phyloP scores from a whole-genome alignment of 2,797 vertebrate species.

The Atherinosoma microstoma region DNA sequence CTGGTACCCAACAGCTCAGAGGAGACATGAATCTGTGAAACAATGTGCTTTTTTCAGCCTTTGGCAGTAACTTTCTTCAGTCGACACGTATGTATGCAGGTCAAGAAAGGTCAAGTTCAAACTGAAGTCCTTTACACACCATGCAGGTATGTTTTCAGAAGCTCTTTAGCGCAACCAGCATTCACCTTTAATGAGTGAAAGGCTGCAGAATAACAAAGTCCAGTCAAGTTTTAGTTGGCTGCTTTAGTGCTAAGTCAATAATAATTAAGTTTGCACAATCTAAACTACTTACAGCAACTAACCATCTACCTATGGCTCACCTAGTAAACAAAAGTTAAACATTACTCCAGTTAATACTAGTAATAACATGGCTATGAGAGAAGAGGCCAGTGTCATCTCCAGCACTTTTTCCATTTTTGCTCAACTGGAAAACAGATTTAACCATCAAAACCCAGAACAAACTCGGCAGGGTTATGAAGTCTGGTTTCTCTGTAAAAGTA shows the following conservation, averaged over 20 bases:
- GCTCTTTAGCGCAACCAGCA: not conserved
- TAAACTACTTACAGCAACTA: slow-evolving; percentile 74
- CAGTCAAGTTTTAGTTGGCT: slow-evolving; percentile 8
- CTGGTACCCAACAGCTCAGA: not conserved
- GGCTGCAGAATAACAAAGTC: slow-evolving; percentile 23
- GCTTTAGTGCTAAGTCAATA: slow-evolving; percentile 62
- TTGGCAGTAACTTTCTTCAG: slow-evolving; percentile 43
- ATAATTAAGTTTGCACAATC: slow-evolving; percentile 50
- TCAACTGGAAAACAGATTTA: slow-evolving; percentile 26
- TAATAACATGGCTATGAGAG: slow-evolving; percentile 55
- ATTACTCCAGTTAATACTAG: slow-evolving; percentile 62
- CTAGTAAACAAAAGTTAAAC: slow-evolving; percentile 37
- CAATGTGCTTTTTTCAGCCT: slow-evolving; percentile 46
- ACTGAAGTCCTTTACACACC: not conserved
- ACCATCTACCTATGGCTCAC: slow-evolving; percentile 59
- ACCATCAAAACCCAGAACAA: slow-evolving; percentile 1
- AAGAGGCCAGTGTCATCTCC: slow-evolving; percentile 17
- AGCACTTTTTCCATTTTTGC: slow-evolving; percentile 11
- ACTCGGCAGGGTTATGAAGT: slow-evolving; percentile 2
- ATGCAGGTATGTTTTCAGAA: not conserved
- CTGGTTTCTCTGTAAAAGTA: slow-evolving; percentile 8
- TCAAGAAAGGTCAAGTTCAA: not conserved
- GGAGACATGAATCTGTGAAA: not conserved
- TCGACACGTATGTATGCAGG: not conserved
- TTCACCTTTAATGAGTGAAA: not conserved